Evolutionary conservation across 1,140 invertebrate genomes (phyloP).

Genomic region (Stegodyphus dumicola): DNA sequence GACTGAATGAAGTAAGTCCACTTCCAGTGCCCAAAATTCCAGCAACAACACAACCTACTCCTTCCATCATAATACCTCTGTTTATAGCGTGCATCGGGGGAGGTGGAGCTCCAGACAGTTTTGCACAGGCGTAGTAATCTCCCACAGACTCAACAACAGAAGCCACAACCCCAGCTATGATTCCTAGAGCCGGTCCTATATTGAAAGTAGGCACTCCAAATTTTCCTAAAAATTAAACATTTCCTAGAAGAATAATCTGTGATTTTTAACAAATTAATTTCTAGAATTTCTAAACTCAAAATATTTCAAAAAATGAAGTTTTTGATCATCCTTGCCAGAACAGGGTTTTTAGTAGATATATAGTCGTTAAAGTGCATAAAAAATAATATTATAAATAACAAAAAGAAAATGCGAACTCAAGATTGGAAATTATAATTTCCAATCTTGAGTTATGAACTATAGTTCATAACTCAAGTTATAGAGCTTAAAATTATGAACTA

Average conservation of each 20-base stretch:
- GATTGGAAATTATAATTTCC: too few species aligned
- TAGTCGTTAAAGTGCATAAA: too few species aligned
- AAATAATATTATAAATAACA: too few species aligned
- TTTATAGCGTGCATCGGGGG: constrained; percentile 88
- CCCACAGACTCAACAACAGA: constrained; percentile 88
- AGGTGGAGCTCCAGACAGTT: constrained; percentile 81
- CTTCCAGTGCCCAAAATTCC: constrained; percentile 85
- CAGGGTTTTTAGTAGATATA: too few species aligned
- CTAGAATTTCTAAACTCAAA: too few species aligned
- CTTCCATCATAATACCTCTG: constrained; percentile 85
- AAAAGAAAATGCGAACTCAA: too few species aligned
- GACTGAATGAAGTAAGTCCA: constrained; percentile 85
- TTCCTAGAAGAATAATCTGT: too few species aligned
- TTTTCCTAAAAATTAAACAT: constrained; percentile 73
- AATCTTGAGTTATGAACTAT: too few species aligned
- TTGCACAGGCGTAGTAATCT: constrained; percentile 87
- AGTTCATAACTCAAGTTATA: too few species aligned
- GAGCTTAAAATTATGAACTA: too few species aligned
- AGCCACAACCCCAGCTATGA: constrained; percentile 82
- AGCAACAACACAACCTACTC: constrained; percentile 83
- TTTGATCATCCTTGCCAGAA: neutral
- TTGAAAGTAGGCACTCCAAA: constrained; percentile 84
- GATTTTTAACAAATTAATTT: too few species aligned
- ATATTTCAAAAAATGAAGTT: too few species aligned
- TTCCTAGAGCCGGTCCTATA: constrained; percentile 79